Evolutionary conservation across 2,113 vertebrate genomes (phyloP).

Genomic region (Apeltes quadracus): DNA sequence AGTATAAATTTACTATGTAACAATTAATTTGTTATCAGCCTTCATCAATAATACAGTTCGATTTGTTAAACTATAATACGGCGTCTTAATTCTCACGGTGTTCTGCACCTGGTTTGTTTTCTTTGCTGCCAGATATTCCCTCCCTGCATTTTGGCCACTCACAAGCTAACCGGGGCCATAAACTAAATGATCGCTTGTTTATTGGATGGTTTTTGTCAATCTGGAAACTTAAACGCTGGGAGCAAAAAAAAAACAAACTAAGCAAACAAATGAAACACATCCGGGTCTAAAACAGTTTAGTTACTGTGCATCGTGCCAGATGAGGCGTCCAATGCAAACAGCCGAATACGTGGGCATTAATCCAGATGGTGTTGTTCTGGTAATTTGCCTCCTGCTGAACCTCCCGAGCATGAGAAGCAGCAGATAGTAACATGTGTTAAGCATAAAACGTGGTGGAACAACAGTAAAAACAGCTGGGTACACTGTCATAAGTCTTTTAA

Average conservation of each 20-base stretch:
- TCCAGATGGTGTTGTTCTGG: conserved; percentile 11
- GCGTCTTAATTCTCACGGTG: too few species aligned
- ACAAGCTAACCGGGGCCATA: conserved; percentile 36
- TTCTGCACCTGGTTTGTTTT: conserved; percentile 39
- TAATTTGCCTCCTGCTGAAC: conserved; percentile 42
- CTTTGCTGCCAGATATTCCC: neutral
- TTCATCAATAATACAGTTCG: neutral
- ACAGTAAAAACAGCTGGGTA: conserved; percentile 22
- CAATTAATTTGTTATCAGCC: neutral
- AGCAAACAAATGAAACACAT: conserved; percentile 34
- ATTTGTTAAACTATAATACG: neutral
- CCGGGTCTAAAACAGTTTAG: conserved; percentile 6
- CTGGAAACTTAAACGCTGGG: conserved; percentile 8
- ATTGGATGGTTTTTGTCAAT: conserved; percentile 25
- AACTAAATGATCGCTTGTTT: conserved; percentile 46
- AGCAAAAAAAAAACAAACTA: neutral
- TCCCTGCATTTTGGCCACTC: conserved; percentile 10
- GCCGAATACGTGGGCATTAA: conserved; percentile 2
- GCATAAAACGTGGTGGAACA: conserved; percentile 13
- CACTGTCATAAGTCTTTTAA: neutral
- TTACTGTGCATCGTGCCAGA: conserved; percentile 1
- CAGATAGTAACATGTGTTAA: conserved; percentile 33
- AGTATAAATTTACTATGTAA: neutral
- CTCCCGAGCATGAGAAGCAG: conserved; percentile 42
- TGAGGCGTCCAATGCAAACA: conserved; percentile 16